phyloP scores from a whole-genome alignment of 2,888 invertebrate genomes.

The Drosophila dives region DNA sequence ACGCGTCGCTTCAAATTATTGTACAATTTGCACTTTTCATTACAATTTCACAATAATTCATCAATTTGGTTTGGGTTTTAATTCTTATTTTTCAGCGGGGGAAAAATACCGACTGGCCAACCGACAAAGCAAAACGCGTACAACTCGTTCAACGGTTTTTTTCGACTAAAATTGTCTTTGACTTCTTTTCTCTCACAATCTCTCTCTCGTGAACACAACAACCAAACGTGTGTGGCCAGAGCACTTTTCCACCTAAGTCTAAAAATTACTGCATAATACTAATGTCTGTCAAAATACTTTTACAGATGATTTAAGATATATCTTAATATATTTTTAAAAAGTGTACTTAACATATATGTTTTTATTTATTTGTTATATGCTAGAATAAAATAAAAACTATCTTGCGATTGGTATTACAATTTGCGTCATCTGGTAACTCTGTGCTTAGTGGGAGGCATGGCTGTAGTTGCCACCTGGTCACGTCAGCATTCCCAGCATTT shows the following conservation, averaged over 20 bases:
- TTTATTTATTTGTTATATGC: neutral
- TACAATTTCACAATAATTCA: constrained; percentile 42
- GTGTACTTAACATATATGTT: neutral
- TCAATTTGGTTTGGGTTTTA: constrained; percentile 42
- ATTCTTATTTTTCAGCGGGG: constrained; percentile 61
- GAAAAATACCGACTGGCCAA: constrained; percentile 64
- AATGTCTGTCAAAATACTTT: neutral
- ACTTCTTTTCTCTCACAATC: constrained; percentile 27
- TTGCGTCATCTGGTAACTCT: constrained; percentile 11
- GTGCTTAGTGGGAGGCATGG: constrained; percentile 4
- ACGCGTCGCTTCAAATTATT: constrained; percentile 50
- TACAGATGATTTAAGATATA: neutral
- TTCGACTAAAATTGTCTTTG: constrained; percentile 34
- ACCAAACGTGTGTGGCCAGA: constrained; percentile 44
- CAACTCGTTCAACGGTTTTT: constrained; percentile 47
- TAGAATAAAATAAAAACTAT: constrained; percentile 17
- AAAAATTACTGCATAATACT: constrained; percentile 12
- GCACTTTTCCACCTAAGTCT: neutral
- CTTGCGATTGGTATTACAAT: neutral
- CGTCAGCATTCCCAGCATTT: constrained; percentile 25
- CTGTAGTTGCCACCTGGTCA: constrained; percentile 31
- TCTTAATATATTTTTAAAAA: neutral
- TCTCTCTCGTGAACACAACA: constrained; percentile 42
- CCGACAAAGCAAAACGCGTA: constrained; percentile 55
- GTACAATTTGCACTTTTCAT: constrained; percentile 38